Evolutionary conservation across 2,797 vertebrate species (phyloP).

Genomic region (Picus viridis): DNA sequence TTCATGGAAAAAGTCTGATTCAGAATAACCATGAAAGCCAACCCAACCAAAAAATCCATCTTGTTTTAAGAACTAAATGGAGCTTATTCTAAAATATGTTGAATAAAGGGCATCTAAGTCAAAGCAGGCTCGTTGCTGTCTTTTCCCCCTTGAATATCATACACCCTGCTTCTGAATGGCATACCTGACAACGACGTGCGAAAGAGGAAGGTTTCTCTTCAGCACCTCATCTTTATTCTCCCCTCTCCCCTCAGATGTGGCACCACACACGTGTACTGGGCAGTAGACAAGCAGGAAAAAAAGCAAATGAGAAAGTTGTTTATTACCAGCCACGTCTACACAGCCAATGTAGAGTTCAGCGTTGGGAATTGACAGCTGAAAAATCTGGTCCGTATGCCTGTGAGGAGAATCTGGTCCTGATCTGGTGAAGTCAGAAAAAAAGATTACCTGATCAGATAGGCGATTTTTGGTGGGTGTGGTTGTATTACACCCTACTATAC

Average conservation of each 20-base stretch:
- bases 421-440: not conserved
- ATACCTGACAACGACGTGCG: not conserved
- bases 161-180: not conserved
- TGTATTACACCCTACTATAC: not conserved
- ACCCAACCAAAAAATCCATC: not conserved
- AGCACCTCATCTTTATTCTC: not conserved
- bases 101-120: not conserved
- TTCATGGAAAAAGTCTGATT: not conserved
- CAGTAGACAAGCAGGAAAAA: not conserved
- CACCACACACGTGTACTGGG: rapidly evolving
- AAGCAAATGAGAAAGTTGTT: not conserved
- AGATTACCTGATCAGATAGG: not conserved
- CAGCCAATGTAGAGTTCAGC: not conserved
- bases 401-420: not conserved
- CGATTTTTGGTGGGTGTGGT: not conserved
- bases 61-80: constrained; percentile 2
- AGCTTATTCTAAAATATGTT: not conserved
- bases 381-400: not conserved
- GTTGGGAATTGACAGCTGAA: not conserved
- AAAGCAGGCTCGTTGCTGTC: not conserved
- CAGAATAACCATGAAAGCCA: not conserved
- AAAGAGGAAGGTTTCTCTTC: not conserved
- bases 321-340: not conserved
- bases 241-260: not conserved
- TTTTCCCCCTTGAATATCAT: not conserved